Conservation (phyloP, 2,797 vertebrate genomes). For the Mus spretus region DNA sequence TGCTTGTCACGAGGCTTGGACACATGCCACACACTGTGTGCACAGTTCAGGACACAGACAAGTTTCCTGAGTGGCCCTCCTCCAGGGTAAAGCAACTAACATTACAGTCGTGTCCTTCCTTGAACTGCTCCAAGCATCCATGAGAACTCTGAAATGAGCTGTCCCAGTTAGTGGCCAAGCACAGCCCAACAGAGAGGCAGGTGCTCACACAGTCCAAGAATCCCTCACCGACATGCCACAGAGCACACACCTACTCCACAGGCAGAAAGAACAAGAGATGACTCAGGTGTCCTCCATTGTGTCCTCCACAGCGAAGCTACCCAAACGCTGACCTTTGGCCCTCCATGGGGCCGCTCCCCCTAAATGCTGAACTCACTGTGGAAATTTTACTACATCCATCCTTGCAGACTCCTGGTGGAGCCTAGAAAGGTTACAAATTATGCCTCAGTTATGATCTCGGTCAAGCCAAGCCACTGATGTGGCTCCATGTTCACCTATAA, state of each 20-base stretch:
- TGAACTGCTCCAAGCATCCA: not conserved
- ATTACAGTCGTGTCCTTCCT: not conserved
- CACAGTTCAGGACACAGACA: rapidly evolving
- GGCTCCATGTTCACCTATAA: not conserved
- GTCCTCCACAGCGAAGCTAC: not conserved
- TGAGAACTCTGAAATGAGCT: not conserved
- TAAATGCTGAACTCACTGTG: not conserved
- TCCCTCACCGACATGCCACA: not conserved
- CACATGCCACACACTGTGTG: rapidly evolving
- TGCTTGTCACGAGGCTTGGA: rapidly evolving
- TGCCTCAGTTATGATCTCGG: too few relatives aligned
- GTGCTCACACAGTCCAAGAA: rapidly evolving
- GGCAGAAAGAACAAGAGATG: not conserved
- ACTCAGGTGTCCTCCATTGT: not conserved
- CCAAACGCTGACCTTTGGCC: not conserved
- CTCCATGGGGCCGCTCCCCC: not conserved
- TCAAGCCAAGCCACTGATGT: rapidly evolving
- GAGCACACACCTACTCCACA: rapidly evolving
- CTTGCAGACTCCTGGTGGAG: not conserved
- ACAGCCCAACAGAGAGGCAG: not conserved
- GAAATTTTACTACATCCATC: not conserved
- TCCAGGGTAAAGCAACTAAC: not conserved
- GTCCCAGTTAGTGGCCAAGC: not conserved
- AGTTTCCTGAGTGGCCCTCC: not conserved
- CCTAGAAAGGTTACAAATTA: not conserved